Percentiles rank a stretch among this genome's conserved stretches.
phyloP scores from a whole-genome alignment of 2,888 invertebrate genomes.

The Polylopha cassiicola region DNA sequence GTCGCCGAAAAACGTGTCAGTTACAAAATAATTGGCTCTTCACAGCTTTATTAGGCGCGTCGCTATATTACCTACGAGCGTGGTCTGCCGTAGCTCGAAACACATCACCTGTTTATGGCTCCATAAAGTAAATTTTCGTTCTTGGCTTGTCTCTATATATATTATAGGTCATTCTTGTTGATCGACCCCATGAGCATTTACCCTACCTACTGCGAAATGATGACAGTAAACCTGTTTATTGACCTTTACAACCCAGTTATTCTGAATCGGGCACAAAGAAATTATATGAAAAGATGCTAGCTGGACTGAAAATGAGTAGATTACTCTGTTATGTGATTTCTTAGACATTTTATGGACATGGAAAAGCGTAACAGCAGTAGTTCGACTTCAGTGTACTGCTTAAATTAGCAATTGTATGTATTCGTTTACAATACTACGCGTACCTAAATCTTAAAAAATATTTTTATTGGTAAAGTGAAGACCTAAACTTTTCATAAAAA shows the following conservation, averaged over 20 bases:
- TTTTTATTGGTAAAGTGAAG: no score
- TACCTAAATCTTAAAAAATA: no score
- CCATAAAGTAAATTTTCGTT: constrained; percentile 41
- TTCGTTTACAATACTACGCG: no score
- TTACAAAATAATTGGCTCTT: constrained; percentile 25
- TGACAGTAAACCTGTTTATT: constrained; percentile 15
- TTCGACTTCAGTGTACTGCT: no score
- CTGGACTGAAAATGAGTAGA: no score
- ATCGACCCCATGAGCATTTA: constrained; percentile 38
- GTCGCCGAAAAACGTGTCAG: constrained; percentile 22
- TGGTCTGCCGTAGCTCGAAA: constrained; percentile 12
- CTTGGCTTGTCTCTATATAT: constrained; percentile 32
- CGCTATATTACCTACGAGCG: constrained; percentile 25
- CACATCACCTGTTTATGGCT: constrained; percentile 35
- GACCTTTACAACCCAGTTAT: constrained; percentile 9
- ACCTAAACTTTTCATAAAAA: no score
- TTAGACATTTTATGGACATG: no score
- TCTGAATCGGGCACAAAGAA: no score
- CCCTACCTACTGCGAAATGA: constrained; percentile 15
- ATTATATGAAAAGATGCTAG: no score
- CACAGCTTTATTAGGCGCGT: constrained; percentile 24
- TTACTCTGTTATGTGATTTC: no score
- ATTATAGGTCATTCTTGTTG: constrained; percentile 42
- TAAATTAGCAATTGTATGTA: no score
- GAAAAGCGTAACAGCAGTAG: no score